Percentiles rank a stretch among this genome's conserved stretches.
Evolutionary conservation across 2,888 invertebrate species (phyloP).

Genomic region (Tetragonisca angustula): DNA sequence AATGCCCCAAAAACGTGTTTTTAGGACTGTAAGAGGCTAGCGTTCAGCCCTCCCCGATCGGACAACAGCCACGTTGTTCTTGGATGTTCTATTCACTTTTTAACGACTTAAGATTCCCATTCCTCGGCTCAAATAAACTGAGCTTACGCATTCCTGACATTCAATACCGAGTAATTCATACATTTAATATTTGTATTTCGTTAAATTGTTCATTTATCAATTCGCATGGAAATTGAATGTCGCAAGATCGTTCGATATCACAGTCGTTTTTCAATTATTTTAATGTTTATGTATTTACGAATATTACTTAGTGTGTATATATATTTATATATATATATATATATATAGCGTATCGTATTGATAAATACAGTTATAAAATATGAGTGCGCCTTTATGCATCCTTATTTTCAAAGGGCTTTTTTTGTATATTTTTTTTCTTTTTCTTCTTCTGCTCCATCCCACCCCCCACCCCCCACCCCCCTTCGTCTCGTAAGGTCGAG

Average conservation of each 20-base stretch:
- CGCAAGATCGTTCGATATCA: conserved; percentile 84
- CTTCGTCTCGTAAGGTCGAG: conserved; percentile 25
- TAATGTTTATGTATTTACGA: conserved; percentile 81
- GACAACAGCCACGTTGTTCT: conserved; percentile 80
- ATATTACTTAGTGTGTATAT: conserved; percentile 76
- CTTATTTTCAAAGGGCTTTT: conserved; percentile 68
- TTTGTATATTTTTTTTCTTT: conserved; percentile 43
- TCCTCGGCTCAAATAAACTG: conserved; percentile 70
- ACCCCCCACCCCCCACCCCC: neutral
- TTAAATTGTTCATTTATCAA: conserved; percentile 78
- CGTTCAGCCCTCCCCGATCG: conserved; percentile 82
- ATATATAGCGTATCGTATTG: conserved; percentile 74
- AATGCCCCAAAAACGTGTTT: conserved; percentile 77
- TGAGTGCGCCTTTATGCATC: conserved; percentile 77
- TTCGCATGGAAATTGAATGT: conserved; percentile 83
- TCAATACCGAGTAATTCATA: conserved; percentile 80
- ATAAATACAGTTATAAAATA: conserved; percentile 83
- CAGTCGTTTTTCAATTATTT: conserved; percentile 82
- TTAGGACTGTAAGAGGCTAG: conserved; percentile 76
- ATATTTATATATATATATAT: conserved; percentile 37
- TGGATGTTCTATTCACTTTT: conserved; percentile 71
- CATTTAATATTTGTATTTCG: conserved; percentile 76
- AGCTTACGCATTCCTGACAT: conserved; percentile 77
- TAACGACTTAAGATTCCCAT: conserved; percentile 81
- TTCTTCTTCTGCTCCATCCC: conserved; percentile 10